Evolutionary conservation across 1,140 invertebrate species (phyloP).

Genomic region (Acyrthosiphon pisum): DNA sequence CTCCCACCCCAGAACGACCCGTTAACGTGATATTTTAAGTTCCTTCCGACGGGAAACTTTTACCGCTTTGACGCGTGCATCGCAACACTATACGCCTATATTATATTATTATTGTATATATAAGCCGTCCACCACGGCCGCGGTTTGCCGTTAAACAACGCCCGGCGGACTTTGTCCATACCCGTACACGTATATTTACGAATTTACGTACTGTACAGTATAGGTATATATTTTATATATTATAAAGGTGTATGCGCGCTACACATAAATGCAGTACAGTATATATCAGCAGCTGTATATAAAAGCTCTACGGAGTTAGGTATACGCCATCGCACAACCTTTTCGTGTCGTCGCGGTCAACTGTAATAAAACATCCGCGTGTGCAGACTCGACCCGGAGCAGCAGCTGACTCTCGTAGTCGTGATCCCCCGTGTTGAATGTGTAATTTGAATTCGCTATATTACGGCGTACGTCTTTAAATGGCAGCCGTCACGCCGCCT

Average conservation of each 20-base stretch:
- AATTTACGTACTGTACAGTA: neutral
- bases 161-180: neutral
- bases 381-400: neutral
- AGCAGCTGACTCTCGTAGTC: too few relatives aligned
- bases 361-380: neutral
- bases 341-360: neutral
- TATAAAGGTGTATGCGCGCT: neutral
- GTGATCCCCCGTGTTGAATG: neutral
- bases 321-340: neutral
- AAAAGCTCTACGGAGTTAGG: too few relatives aligned
- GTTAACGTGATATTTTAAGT: constrained; percentile 1
- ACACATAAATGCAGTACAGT: too few relatives aligned
- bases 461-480: neutral
- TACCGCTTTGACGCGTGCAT: constrained; percentile 6
- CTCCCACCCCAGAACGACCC: neutral
- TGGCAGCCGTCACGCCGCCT: neutral
- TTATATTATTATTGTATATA: neutral
- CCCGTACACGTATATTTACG: neutral
- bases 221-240: neutral
- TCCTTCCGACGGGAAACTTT: constrained; percentile 18
- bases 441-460: constrained; percentile 1
- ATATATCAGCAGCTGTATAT: too few relatives aligned
- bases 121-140: neutral
- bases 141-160: neutral
- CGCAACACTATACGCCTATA: neutral